A percentile compares a stretch with the other conserved stretches of the same genome.
These are phyloP conservation scores for Natrix natrix DNA, from an alignment of 2,797 vertebrate genomes.

Conservation along the genomic window DNA sequence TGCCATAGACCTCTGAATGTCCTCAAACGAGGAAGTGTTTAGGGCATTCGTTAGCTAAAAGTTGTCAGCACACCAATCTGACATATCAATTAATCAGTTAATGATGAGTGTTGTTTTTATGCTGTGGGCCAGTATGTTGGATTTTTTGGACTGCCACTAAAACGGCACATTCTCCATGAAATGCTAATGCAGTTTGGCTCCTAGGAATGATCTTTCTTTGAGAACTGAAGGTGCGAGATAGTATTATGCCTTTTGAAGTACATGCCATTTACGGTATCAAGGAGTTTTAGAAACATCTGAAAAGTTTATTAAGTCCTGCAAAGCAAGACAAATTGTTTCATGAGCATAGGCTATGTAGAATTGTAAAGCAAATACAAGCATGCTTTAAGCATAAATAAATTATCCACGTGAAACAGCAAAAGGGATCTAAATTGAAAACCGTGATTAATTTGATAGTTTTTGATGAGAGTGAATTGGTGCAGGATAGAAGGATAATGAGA, in stretches of 20 bases:
- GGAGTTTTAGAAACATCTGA: slow-evolving; percentile 60
- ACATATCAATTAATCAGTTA: slow-evolving; percentile 25
- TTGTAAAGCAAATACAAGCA: background rate
- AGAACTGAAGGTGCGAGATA: background rate
- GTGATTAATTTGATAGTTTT: background rate
- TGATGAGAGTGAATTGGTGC: background rate
- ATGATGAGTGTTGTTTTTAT: slow-evolving; percentile 18
- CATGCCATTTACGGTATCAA: slow-evolving; percentile 51
- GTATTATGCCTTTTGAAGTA: slow-evolving; percentile 55
- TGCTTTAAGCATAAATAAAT: background rate
- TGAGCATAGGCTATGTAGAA: too few relatives aligned
- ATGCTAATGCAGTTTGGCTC: slow-evolving; percentile 12
- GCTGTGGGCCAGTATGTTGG: slow-evolving; percentile 9
- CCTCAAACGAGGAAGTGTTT: slow-evolving; percentile 23
- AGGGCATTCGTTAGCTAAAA: slow-evolving; percentile 6
- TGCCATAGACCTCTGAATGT: slow-evolving; percentile 30
- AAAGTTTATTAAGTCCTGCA: slow-evolving; percentile 11
- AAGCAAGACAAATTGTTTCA: background rate
- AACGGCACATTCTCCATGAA: background rate
- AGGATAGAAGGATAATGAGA: background rate
- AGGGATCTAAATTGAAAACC: background rate
- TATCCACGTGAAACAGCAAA: background rate
- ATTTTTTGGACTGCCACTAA: slow-evolving; percentile 25
- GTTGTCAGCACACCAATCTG: slow-evolving; percentile 19
- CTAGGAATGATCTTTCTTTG: slow-evolving; percentile 8